These are phyloP conservation scores for Melopsittacus undulatus DNA, from an alignment of 2,797 vertebrate genomes.

Conservation along the genomic window DNA sequence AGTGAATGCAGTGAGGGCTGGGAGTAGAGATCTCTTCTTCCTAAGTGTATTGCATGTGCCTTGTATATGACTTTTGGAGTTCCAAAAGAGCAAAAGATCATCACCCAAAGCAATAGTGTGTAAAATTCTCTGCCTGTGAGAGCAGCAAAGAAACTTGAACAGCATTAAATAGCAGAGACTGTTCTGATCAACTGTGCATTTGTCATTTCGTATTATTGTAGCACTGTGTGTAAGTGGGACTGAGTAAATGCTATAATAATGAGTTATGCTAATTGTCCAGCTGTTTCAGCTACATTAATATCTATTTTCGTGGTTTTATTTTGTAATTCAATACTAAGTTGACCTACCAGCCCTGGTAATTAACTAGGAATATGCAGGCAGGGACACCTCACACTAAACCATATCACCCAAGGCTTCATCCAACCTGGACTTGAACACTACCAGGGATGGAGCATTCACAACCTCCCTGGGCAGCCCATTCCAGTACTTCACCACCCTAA, in stretches of 20 bases:
- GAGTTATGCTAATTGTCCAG: not conserved
- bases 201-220: not conserved
- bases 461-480: too few species aligned
- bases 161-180: not conserved
- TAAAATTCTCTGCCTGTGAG: not conserved
- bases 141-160: not conserved
- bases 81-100: not conserved
- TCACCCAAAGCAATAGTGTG: not conserved
- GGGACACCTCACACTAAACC: too few species aligned
- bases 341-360: not conserved
- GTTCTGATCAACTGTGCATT: not conserved
- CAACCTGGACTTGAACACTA: too few species aligned
- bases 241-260: not conserved
- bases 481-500: too few species aligned
- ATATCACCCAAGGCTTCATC: too few species aligned
- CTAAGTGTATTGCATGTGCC: rapidly evolving
- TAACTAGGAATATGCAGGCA: not conserved
- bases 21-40: not conserved
- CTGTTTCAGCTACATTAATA: not conserved
- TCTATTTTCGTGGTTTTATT: not conserved
- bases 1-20: not conserved
- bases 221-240: rapidly evolving
- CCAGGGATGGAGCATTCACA: too few species aligned
- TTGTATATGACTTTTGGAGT: not conserved
- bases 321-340: not conserved